Base-by-base conservation (phyloP, 1,140 invertebrate genomes). In the Paramacrobiotus metropolitanus region DNA sequence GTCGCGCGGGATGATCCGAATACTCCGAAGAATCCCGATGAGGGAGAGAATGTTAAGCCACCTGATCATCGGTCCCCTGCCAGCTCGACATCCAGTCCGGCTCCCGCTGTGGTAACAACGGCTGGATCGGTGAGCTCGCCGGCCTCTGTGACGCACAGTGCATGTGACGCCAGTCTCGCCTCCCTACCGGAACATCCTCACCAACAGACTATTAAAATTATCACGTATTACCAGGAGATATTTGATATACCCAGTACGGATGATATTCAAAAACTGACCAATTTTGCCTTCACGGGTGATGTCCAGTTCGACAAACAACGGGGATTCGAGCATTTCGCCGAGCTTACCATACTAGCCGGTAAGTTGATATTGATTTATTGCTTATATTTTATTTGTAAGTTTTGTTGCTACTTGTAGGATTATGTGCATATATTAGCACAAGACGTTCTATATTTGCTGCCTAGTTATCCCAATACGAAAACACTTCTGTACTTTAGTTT, bases 221-320 rank as follows among this genome's bases (percentile, higher is more conserved):
- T 73, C 1, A 68, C 72, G 1, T 55, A 65, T 28, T 67, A 70
- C 21, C 73, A 74, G 63, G 71, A 73, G 40, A 70, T 70, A 63
- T 74, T 68, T 63, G 73, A 74, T 65, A 69, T 73, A 63, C 70
- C 72, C 9, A 67, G 68, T 21, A 68, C 69, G 28, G 63, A 70
- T 3, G 67, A 68, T 59, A 65, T 55, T 28, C 4, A 15, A 15
- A 55, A 55, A 24, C 48, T 55, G 15, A 55, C 48, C 48, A 28
- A 28, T 15, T 55, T 55, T 24, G 48, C 48, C 48, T 55, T 55
- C 24, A 55, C 48, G 15, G 48, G 48, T 15, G 48, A 55, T 24
- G 48, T 55, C 15, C 28, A 15, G 4, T 55, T 20, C 48, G 48
- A 55, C 24, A 55, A 55, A 28, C 48, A 55, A 28, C 15, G 48